These are phyloP conservation scores for Cerceris ruficornis DNA, from an alignment of 2,888 invertebrate species.

Conservation along the genomic window DNA sequence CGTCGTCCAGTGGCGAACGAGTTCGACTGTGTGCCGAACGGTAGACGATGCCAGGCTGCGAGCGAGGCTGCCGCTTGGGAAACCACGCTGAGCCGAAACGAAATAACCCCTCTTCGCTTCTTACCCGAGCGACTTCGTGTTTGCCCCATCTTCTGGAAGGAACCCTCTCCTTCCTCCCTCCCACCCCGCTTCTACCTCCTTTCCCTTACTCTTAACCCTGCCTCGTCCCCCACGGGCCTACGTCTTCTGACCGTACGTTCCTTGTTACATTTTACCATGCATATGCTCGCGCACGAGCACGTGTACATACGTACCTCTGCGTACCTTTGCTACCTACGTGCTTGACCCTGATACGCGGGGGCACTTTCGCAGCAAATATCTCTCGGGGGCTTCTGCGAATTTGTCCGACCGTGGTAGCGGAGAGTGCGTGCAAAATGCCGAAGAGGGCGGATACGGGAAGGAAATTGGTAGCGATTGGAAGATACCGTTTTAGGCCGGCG, in stretches of 20 bases:
- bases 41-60: constrained; percentile 59
- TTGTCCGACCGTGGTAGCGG: background rate
- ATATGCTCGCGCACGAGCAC: constrained; percentile 11
- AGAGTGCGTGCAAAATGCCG: too few relatives aligned
- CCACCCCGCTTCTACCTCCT: constrained; percentile 10
- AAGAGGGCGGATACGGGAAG: background rate
- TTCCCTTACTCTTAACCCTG: constrained; percentile 12
- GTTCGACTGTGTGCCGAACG: constrained; percentile 74
- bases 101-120: constrained; percentile 67
- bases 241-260: constrained; percentile 36
- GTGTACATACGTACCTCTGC: constrained; percentile 4
- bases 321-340: background rate
- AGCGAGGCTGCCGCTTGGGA: constrained; percentile 60
- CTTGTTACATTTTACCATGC: constrained; percentile 46
- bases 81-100: constrained; percentile 66
- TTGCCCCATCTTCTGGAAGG: constrained; percentile 62
- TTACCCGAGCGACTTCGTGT: constrained; percentile 62
- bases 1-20: constrained; percentile 73
- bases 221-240: constrained; percentile 36
- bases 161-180: constrained; percentile 50
- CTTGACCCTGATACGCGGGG: constrained; percentile 44
- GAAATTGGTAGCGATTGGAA: background rate
- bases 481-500: background rate
- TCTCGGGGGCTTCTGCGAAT: constrained; percentile 1
- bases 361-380: constrained; percentile 27